Percentiles rank a stretch among this genome's conserved stretches.
These are phyloP conservation scores for Turdus rufiventris DNA, from an alignment of 2,113 vertebrate species.

Conservation along the genomic window DNA sequence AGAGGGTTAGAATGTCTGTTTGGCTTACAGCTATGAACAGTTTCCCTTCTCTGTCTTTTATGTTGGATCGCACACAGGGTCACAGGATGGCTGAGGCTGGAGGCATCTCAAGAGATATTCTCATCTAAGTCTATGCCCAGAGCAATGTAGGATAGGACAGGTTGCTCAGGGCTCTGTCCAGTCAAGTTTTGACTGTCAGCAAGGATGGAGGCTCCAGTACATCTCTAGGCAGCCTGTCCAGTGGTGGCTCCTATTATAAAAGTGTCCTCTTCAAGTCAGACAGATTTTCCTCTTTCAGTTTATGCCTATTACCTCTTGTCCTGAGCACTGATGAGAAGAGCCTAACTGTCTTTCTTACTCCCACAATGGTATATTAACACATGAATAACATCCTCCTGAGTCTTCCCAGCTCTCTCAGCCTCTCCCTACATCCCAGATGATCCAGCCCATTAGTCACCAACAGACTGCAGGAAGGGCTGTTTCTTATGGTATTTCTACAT, in stretches of 20 bases:
- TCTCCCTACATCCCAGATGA: not conserved
- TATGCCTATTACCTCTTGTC: not conserved
- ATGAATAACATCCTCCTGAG: not conserved
- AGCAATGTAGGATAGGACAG: not conserved
- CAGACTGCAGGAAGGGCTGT: not conserved
- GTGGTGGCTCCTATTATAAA: not conserved
- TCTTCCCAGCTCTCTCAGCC: not conserved
- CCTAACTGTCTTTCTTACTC: not conserved
- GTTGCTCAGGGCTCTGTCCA: not conserved
- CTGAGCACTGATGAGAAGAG: not conserved
- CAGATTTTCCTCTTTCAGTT: not conserved
- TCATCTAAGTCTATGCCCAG: not conserved
- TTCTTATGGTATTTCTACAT: not conserved
- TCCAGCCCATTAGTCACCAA: not conserved
- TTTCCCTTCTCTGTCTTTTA: not conserved
- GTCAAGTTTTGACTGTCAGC: not conserved
- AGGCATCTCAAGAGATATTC: not conserved
- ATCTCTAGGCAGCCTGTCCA: not conserved
- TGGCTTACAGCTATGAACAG: not conserved
- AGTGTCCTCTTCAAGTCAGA: not conserved
- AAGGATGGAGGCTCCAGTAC: not conserved
- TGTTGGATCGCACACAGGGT: fast-evolving
- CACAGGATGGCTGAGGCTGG: not conserved
- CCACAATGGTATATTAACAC: not conserved
- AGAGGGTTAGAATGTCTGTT: not conserved